These are phyloP conservation scores for Lepidothrix coronata DNA, from an alignment of 2,113 vertebrate species.

Conservation along the genomic window DNA sequence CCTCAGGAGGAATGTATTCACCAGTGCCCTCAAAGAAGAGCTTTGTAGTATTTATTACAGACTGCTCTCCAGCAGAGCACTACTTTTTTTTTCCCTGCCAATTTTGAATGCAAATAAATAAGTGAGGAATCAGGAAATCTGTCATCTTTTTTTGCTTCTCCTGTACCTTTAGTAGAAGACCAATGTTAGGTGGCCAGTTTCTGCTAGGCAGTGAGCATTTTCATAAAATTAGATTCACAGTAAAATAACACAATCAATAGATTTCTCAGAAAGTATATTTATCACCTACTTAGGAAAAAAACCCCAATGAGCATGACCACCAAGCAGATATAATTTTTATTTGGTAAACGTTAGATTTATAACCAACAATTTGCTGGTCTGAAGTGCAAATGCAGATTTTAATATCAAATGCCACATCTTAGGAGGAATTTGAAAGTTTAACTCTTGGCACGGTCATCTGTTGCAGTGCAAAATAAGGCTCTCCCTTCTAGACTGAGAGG, in stretches of 20 bases:
- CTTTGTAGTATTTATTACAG: background rate
- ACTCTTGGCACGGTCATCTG: background rate
- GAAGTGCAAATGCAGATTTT: background rate
- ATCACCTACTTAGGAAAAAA: background rate
- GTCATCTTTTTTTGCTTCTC: background rate
- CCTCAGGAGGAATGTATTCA: background rate
- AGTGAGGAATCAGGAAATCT: background rate
- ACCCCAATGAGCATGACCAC: background rate
- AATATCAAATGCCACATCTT: background rate
- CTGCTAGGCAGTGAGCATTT: background rate
- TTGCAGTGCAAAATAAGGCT: background rate
- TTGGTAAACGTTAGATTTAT: background rate
- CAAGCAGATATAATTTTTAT: background rate
- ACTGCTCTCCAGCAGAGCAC: background rate
- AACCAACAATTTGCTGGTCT: background rate
- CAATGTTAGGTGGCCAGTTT: background rate
- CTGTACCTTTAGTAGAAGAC: background rate
- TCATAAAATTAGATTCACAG: background rate
- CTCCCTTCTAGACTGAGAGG: background rate
- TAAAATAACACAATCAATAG: background rate
- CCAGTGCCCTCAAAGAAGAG: background rate
- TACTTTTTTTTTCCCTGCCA: background rate
- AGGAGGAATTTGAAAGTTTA: background rate
- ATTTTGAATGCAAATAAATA: background rate
- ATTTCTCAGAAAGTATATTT: background rate